Base-by-base conservation (phyloP, 2,888 invertebrate genomes). In the Lochmaea capreae region DNA sequence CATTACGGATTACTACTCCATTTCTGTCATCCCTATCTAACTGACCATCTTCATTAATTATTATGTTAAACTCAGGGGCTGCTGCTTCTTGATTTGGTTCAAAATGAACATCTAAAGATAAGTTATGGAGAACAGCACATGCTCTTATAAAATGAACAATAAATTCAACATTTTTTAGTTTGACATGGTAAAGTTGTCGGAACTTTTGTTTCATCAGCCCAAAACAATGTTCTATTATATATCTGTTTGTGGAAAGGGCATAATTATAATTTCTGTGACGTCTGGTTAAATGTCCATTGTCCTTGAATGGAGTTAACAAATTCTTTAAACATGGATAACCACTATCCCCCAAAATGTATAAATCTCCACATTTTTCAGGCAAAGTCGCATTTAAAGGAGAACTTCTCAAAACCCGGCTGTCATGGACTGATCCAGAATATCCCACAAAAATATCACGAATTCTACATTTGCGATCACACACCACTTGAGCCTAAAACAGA, bases 371-470 rank as follows among this genome's bases (percentile, higher is more conserved):
- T 70, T 74, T 79, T 70, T 76, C 73, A 39, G 46, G 14, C 33
- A 77, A 33, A 52, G 54, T 69, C 12, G 73, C n/a, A 65, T 42
- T 42, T 59, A 76, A 66, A 26, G 22, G 18, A 11, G 59, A 59
- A 49, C 9, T 68, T 71, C 73, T 54, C 5, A 80, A 77, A 46
- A 77, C 77, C 57, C 78, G 54, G 33, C 78, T 77, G 58, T 79
- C 79, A 65, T 79, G 78, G 0, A 79, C 79, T 14, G 79, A 80
- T 68, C 77, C 79, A n/a, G 80, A 79, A 63, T 72, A 80, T 42
- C 80, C 79, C 16, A 79, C 73, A 76, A 76, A 79, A 43, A 80
- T 61, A 69, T 80, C 79, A 18, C 43, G 54, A 52, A 78, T 77
- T 76, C 65, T 77, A 74, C 65, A n/a, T 62, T 71, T 74, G 61